Base-by-base conservation (phyloP, 2,888 invertebrate species). In the Stenoptilia bipunctidactyla region DNA sequence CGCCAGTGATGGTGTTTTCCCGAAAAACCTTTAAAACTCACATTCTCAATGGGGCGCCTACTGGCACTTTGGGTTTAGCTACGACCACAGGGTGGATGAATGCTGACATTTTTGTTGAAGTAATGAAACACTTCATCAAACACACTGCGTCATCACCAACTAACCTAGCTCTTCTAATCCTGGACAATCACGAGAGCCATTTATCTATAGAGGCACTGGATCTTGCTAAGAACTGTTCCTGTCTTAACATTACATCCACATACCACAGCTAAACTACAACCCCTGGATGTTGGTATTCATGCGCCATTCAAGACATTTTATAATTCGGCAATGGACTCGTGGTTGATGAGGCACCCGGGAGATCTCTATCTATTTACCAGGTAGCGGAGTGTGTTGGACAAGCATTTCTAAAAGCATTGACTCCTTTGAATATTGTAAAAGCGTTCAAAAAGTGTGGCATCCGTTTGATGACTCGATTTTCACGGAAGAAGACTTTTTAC, bases 221-320 rank as follows among this genome's bases (percentile, higher is more conserved):
- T 38, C 33, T 46, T 8, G 48, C 49, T 12, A 46, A 47, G 42
- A 27, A 39, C 25, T 39, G 40, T n/a, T 47, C 9, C 25, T 48
- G 13, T 44, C 38, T 27, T 46, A 49, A 14, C 45, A 51, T 39
- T n/a, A n/a, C n/a, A n/a, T n/a, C n/a, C n/a, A n/a, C n/a, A n/a
- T n/a, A n/a, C n/a, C n/a, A n/a, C n/a, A 42, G 9, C 36, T 10
- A 36, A 15, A 41, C 44, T 70, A 37, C 71, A 72, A 51, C 69
- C 66, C 15, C 47, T 69, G 15, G 65, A 72, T 50, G 52, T 60
- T 15, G 51, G 56, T 36, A 52, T 67, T 8, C 66, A 56, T 51
- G 58, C 58, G 9, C 66, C 65, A 25, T 57, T 68, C 39, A 69
- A 68, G 40, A 43, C 48, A 44, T 39, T 45, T 40, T 58, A 58